Conservation (phyloP, 2,888 invertebrate genomes). For the Lepas anatifera region DNA sequence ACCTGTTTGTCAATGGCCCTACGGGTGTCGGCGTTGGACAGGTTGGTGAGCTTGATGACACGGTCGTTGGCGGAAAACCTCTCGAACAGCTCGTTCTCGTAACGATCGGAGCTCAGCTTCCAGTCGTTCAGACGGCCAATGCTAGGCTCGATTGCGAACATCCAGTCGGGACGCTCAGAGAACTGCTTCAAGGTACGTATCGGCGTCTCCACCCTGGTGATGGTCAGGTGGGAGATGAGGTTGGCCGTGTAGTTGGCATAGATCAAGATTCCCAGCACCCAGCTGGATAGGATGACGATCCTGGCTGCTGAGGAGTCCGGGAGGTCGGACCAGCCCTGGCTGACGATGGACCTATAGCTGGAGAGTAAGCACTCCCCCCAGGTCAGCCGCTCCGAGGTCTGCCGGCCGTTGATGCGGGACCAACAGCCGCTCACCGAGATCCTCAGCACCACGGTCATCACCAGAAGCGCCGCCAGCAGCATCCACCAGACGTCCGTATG, state of each 20-base stretch:
- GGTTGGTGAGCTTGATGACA: too few relatives aligned
- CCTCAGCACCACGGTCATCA: background rate
- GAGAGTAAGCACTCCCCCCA: background rate
- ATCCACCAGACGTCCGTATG: background rate
- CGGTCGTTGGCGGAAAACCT: too few relatives aligned
- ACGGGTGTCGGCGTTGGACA: too few relatives aligned
- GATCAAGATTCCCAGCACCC: background rate
- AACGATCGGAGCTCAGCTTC: too few relatives aligned
- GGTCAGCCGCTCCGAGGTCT: background rate
- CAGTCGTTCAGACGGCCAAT: too few relatives aligned
- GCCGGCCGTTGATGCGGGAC: background rate
- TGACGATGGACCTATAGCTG: background rate
- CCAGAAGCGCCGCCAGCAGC: background rate
- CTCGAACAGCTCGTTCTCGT: too few relatives aligned
- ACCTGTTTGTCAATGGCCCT: too few relatives aligned
- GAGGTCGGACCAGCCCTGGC: background rate
- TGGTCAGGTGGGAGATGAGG: too few relatives aligned
- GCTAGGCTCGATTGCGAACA: too few relatives aligned
- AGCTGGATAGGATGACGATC: background rate
- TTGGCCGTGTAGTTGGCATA: background rate
- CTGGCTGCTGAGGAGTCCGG: background rate
- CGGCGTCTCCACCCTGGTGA: too few relatives aligned
- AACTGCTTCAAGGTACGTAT: too few relatives aligned
- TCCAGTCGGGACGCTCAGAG: background rate
- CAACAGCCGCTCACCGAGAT: background rate